These are phyloP conservation scores for Dermolepida albohirtum DNA, from an alignment of 2,888 invertebrate genomes.

Conservation along the genomic window DNA sequence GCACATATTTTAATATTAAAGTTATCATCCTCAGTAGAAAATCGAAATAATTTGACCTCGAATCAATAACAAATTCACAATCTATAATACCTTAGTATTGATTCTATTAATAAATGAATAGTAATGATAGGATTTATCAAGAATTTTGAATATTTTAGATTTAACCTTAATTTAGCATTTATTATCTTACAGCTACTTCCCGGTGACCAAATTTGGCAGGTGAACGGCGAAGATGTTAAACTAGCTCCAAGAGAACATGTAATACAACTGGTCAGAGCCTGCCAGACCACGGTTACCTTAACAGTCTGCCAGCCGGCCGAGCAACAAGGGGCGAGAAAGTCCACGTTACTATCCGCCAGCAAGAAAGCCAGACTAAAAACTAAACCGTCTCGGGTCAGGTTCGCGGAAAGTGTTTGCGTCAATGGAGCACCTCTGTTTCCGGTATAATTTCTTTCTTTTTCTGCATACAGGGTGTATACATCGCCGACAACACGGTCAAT, in stretches of 20 bases:
- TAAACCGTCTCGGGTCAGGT: slow-evolving; percentile 86
- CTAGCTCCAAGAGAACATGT: slow-evolving; percentile 88
- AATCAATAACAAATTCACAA: too few relatives aligned
- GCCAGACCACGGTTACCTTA: slow-evolving; percentile 79
- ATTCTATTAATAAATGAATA: too few relatives aligned
- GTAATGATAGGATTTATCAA: too few relatives aligned
- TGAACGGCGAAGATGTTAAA: slow-evolving; percentile 92
- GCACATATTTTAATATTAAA: too few relatives aligned
- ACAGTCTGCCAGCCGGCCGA: slow-evolving; percentile 86
- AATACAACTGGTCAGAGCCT: slow-evolving; percentile 87
- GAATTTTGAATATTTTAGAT: too few relatives aligned
- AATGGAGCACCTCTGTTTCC: slow-evolving; percentile 87
- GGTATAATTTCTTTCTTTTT: slow-evolving; percentile 65
- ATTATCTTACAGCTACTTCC: slow-evolving; percentile 75
- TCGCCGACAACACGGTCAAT: slow-evolving; percentile 11
- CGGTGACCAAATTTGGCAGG: slow-evolving; percentile 90
- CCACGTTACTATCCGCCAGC: slow-evolving; percentile 87
- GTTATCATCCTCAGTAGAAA: too few relatives aligned
- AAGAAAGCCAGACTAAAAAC: slow-evolving; percentile 85
- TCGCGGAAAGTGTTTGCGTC: slow-evolving; percentile 89
- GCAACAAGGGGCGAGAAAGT: slow-evolving; percentile 72
- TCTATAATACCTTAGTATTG: too few relatives aligned
- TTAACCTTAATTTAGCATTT: too few relatives aligned
- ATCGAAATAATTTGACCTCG: too few relatives aligned
- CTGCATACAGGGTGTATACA: background rate